Base-by-base conservation (phyloP, 2,113 vertebrate species). In the Takifugu bimaculatus region DNA sequence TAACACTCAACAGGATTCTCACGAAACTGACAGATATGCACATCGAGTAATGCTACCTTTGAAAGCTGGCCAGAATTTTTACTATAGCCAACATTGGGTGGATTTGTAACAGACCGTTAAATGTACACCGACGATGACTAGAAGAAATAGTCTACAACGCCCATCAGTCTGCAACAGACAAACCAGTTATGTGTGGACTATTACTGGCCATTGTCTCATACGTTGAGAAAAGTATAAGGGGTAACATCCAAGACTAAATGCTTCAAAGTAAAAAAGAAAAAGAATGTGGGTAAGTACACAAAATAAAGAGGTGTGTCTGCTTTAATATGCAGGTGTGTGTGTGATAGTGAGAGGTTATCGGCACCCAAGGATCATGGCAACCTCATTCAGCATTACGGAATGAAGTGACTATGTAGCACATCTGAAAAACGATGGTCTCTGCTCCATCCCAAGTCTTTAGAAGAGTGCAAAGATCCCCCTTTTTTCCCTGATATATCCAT, bases 381-480 rank as follows among this genome's bases (percentile, higher is more conserved):
- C 92, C 90, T 95, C 93, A 91, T 91, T 93, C 92, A 92, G 92
- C 89, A 80, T 89, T 87, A 91, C 93, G 94, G 93, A 95, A 96
- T 95, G 94, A 96, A 95, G 93, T 91, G 93, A 94, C 93, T 91
- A 91, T 92, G 91, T 91, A 90, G 91, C 90, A 92, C 91, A 80
- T 92, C 90, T 93, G 91, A 90, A 85, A 83, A 92, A 91, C 85
- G 91, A 93, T 88, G 92, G 92, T 93, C 93, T 94, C 91, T 88
- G 92, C 93, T 93, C 93, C 93, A 92, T 92, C 93, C 89, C 85
- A 84, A 86, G 90, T 92, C 92, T 93, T 93, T 93, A 92, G 92
- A 92, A 93, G 93, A 96, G 93, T 94, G 93, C 93, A 95, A 95
- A 94, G 92, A 94, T 92, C 93, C 93, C 92, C 79, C 35, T 81